phyloP scores from a whole-genome alignment of 2,888 invertebrate genomes.

The Geophilus truncorum region DNA sequence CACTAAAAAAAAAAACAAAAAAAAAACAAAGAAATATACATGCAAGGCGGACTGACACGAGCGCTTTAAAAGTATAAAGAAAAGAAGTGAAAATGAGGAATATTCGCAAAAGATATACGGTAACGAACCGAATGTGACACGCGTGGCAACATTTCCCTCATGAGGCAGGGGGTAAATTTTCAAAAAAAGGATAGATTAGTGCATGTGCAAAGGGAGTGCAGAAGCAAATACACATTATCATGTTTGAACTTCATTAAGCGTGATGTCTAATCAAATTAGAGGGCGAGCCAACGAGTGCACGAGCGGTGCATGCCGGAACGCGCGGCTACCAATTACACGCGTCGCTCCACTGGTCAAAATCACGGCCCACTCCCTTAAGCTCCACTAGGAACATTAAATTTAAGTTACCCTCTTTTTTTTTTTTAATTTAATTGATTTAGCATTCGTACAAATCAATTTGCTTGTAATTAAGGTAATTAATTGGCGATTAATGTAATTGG shows the following conservation, averaged over 20 bases:
- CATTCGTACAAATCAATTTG: background rate
- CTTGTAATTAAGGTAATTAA: background rate
- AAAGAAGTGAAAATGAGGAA: background rate
- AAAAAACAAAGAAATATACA: background rate
- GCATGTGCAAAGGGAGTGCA: background rate
- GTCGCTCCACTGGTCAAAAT: constrained; percentile 30
- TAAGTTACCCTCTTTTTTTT: background rate
- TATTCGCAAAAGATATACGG: background rate
- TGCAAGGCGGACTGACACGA: background rate
- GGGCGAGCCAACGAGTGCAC: background rate
- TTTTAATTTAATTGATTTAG: background rate
- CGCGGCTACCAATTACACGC: constrained; percentile 29
- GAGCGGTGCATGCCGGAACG: constrained; percentile 29
- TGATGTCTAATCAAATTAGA: constrained; percentile 32
- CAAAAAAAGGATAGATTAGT: background rate
- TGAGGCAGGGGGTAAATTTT: background rate
- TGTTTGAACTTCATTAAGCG: constrained; percentile 34
- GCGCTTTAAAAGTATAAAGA: too few relatives aligned
- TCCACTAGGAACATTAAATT: background rate
- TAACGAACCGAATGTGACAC: background rate
- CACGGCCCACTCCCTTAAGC: constrained; percentile 6
- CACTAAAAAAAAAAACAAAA: background rate
- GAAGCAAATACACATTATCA: constrained; percentile 33
- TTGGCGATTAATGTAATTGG: background rate
- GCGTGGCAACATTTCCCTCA: background rate